Conservation (phyloP, 1,140 invertebrate species). For the Lutraria rhynchaena region DNA sequence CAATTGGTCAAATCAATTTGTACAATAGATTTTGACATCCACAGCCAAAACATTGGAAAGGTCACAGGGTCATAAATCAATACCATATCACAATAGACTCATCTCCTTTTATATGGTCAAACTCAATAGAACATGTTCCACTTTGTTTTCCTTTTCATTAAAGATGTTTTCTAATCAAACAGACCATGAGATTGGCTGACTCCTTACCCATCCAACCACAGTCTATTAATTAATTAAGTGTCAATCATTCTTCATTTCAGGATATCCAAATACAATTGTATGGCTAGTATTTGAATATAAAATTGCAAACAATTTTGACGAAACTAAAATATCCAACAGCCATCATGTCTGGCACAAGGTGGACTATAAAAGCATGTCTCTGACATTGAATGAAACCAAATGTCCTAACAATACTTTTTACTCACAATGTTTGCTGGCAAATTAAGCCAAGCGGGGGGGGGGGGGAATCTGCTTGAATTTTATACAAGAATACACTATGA, state of each 20-base stretch:
- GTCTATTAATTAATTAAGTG: slow-evolving; percentile 21
- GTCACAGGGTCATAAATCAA: slow-evolving; percentile 34
- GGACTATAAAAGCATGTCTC: too few relatives aligned
- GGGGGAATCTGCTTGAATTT: too few relatives aligned
- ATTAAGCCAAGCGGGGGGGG: too few relatives aligned
- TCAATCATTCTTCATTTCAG: neutral
- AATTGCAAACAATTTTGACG: too few relatives aligned
- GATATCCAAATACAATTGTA: too few relatives aligned
- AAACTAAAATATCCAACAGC: too few relatives aligned
- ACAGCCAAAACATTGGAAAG: slow-evolving; percentile 1
- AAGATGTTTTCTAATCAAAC: slow-evolving; percentile 19
- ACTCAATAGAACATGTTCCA: slow-evolving; percentile 14
- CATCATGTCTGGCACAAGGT: too few relatives aligned
- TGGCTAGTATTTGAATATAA: too few relatives aligned
- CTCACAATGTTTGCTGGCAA: too few relatives aligned
- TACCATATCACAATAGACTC: slow-evolving; percentile 4
- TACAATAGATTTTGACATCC: slow-evolving; percentile 39
- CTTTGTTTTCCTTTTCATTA: slow-evolving; percentile 17
- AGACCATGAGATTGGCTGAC: neutral
- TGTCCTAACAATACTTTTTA: too few relatives aligned
- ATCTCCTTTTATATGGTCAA: neutral
- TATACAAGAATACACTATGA: too few relatives aligned
- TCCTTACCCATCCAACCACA: neutral
- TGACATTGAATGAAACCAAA: too few relatives aligned
- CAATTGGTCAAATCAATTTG: slow-evolving; percentile 29